A percentile compares a stretch with the other conserved stretches of the same genome.
These are phyloP conservation scores for Carollia perspicillata DNA, from an alignment of 2,113 vertebrate species.

Conservation along the genomic window DNA sequence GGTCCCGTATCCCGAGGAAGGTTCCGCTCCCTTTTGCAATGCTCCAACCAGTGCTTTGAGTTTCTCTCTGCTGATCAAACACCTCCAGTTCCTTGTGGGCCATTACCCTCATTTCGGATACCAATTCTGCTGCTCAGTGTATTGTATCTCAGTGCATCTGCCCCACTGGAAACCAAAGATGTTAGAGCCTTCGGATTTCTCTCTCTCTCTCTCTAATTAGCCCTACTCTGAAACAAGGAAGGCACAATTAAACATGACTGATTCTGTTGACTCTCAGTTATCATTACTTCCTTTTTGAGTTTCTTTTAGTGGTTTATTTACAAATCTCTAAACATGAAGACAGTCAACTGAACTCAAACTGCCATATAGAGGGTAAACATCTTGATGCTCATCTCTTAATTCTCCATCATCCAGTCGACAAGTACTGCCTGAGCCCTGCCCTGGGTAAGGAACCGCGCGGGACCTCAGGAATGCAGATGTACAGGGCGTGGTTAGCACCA, in stretches of 20 bases:
- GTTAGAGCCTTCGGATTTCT: not conserved
- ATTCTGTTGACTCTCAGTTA: not conserved
- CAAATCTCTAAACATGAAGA: not conserved
- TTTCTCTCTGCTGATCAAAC: not conserved
- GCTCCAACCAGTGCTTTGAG: not conserved
- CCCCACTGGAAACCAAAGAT: not conserved
- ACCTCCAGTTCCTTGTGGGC: not conserved
- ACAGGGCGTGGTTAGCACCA: not conserved
- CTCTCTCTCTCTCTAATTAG: not conserved
- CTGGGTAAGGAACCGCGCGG: not conserved
- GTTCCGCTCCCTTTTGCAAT: not conserved
- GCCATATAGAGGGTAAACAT: not conserved
- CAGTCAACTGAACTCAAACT: not conserved
- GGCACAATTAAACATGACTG: not conserved
- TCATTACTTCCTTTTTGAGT: not conserved
- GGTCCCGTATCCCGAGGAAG: not conserved
- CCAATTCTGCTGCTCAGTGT: not conserved
- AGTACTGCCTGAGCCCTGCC: not conserved
- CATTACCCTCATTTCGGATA: not conserved
- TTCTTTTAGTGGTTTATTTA: slow-evolving; percentile 26
- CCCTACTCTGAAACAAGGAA: not conserved
- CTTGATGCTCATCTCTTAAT: not conserved
- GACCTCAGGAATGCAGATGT: not conserved
- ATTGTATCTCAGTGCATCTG: not conserved
- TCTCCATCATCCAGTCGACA: not conserved